These are phyloP conservation scores for mouse (Mus musculus) DNA, from an alignment of 2,113 vertebrate genomes.

Conservation along the genomic window GRCm39 chr17:28958001-28958500, in stretches of 20 bases:
- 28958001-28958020: not conserved
- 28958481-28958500: not conserved
- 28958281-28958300: not conserved
- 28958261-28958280: too few relatives aligned
- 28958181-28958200: not conserved
- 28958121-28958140: fast-evolving
- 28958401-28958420: not conserved
- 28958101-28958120: not conserved
- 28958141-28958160: not conserved
- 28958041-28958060: not conserved
- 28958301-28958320: not conserved
- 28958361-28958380: not conserved
- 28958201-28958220: constrained; percentile 29
- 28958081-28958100: not conserved
- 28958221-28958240: not conserved
- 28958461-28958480: not conserved
- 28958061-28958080: not conserved
- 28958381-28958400: not conserved
- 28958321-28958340: not conserved
- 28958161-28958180: not conserved
- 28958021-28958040: not conserved
- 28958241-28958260: constrained; percentile 40
- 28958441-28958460: not conserved
- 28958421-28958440: not conserved
- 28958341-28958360: not conserved